phyloP scores from a whole-genome alignment of 2,113 vertebrate species.

The Craseonycteris thonglongyai region DNA sequence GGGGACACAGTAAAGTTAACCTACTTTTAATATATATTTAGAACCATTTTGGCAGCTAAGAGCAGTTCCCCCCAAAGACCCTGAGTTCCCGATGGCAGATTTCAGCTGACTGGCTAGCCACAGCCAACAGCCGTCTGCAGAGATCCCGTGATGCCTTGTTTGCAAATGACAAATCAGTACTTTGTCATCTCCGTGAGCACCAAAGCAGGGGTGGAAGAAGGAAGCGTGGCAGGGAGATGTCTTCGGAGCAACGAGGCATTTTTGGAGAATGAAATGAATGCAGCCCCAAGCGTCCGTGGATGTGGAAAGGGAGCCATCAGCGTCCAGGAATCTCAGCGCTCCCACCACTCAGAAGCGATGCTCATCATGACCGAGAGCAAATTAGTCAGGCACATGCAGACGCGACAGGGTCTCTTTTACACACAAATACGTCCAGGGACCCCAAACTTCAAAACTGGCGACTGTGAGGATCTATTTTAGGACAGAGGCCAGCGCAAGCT shows the following conservation, averaged over 20 bases:
- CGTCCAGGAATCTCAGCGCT: too few relatives aligned
- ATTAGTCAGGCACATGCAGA: too few relatives aligned
- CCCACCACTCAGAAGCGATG: not conserved
- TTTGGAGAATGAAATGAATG: accelerated
- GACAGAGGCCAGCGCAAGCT: not conserved
- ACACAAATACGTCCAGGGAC: not conserved
- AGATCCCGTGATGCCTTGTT: accelerated
- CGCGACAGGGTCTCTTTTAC: accelerated
- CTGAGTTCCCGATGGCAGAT: accelerated
- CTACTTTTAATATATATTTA: not conserved
- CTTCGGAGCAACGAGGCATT: accelerated
- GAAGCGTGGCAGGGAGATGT: accelerated
- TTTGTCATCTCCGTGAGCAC: not conserved
- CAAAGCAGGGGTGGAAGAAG: not conserved
- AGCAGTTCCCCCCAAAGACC: not conserved
- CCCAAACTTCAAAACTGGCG: not conserved
- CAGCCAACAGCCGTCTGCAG: accelerated
- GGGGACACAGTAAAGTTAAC: not conserved
- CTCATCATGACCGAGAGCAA: not conserved
- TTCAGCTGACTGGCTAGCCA: accelerated
- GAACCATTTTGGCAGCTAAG: not conserved
- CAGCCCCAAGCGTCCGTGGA: not conserved
- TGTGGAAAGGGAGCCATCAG: not conserved
- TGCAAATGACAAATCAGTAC: not conserved
- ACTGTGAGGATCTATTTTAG: not conserved